Percentiles rank a stretch among this genome's conserved stretches.
Evolutionary conservation across 1,140 invertebrate species (phyloP).

Genomic region (Tenebrio molitor): DNA sequence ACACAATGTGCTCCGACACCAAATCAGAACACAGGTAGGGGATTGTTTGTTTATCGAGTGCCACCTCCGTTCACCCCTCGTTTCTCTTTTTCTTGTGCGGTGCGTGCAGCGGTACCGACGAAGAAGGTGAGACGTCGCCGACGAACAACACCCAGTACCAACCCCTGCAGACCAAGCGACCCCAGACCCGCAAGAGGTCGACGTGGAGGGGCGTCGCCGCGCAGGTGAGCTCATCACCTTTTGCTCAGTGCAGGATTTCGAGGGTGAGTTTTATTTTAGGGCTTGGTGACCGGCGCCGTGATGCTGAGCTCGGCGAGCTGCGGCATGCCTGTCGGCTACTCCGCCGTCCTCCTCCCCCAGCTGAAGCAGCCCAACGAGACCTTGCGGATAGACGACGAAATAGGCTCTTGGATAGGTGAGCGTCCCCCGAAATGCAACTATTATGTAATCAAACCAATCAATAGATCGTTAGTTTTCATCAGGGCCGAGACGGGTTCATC

Average conservation of each 20-base stretch:
- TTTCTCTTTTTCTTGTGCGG: background rate
- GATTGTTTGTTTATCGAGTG: background rate
- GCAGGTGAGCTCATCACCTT: constrained; percentile 40
- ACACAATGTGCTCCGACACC: constrained; percentile 37
- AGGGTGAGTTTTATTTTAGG: constrained; percentile 69
- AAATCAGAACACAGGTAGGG: constrained; percentile 33
- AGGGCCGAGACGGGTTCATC: constrained; percentile 1
- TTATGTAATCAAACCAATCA: constrained; percentile 11
- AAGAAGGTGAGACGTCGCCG: constrained; percentile 5
- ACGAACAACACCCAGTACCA: constrained; percentile 29
- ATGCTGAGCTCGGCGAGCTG: constrained; percentile 75
- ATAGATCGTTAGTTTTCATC: constrained; percentile 34
- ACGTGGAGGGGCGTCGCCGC: constrained; percentile 39
- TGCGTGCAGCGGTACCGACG: constrained; percentile 23
- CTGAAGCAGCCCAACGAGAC: constrained; percentile 70
- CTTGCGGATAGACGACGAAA: constrained; percentile 71
- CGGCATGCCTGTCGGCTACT: constrained; percentile 83
- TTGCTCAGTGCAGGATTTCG: background rate
- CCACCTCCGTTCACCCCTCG: background rate
- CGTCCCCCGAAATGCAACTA: no score
- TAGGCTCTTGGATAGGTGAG: constrained; percentile 83
- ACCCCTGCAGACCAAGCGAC: constrained; percentile 26
- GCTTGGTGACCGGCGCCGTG: constrained; percentile 76
- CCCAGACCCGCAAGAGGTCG: constrained; percentile 23
- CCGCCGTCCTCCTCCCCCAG: constrained; percentile 79